Percentiles rank a stretch among this genome's conserved stretches.
phyloP scores from a whole-genome alignment of 1,140 invertebrate species.

The Heliconius nattereri region DNA sequence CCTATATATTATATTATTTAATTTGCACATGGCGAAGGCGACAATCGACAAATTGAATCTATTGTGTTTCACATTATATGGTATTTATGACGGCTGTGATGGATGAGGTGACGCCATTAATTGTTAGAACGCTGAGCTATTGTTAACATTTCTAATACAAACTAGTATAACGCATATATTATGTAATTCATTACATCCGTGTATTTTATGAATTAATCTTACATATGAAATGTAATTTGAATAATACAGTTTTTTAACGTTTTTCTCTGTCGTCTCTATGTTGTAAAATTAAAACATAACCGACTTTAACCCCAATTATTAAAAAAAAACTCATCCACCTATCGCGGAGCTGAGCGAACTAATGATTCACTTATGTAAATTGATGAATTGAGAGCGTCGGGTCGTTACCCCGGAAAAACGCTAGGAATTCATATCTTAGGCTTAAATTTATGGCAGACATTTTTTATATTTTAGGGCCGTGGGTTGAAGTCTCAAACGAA shows the following conservation, averaged over 20 bases:
- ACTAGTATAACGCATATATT: neutral
- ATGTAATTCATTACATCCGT: no score
- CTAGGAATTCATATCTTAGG: constrained; percentile 13
- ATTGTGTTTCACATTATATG: constrained; percentile 17
- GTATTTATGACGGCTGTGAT: constrained; percentile 7
- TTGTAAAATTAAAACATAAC: neutral
- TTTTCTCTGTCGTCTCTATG: no score
- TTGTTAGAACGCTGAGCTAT: neutral
- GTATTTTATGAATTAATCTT: no score
- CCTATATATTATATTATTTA: constrained; percentile 4
- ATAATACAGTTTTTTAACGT: no score
- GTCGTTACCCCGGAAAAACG: constrained; percentile 17
- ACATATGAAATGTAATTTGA: no score
- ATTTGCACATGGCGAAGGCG: constrained; percentile 33
- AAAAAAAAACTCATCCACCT: neutral
- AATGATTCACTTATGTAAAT: constrained; percentile 26
- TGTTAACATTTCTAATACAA: constrained; percentile 3
- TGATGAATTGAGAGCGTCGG: constrained; percentile 17
- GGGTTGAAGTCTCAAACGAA: neutral
- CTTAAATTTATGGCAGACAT: neutral
- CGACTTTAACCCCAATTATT: neutral
- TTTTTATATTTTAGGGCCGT: neutral
- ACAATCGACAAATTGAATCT: constrained; percentile 38
- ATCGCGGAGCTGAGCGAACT: neutral
- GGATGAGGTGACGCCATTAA: neutral